A percentile compares a stretch with the other conserved stretches of the same genome.
phyloP scores from a whole-genome alignment of 2,888 invertebrate species.

The Scaptodrosophila latifasciaeformis region DNA sequence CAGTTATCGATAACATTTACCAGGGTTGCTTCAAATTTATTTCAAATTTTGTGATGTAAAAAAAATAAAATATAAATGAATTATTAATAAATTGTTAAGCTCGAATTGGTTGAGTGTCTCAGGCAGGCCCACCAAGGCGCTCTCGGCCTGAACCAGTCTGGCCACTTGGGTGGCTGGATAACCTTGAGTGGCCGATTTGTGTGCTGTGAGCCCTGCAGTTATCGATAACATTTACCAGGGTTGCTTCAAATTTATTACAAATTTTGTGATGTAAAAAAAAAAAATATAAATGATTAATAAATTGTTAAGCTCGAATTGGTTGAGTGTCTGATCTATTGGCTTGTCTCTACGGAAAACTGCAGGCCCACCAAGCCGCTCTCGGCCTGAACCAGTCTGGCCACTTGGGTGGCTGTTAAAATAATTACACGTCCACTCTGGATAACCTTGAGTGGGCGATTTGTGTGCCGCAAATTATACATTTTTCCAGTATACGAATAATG shows the following conservation, averaged over 20 bases:
- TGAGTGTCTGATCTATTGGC: no score
- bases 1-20: no score
- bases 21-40: no score
- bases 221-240: no score
- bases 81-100: no score
- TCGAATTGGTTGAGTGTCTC: no score
- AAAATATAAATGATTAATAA: no score
- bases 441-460: background rate
- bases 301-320: no score
- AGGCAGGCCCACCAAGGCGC: background rate
- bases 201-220: background rate
- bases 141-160: background rate
- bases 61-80: no score
- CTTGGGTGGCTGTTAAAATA: background rate
- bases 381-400: background rate
- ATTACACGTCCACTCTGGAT: background rate
- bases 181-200: background rate
- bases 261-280: no score
- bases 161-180: background rate
- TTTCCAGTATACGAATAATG: background rate
- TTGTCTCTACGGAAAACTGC: background rate
- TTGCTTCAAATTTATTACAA: no score
- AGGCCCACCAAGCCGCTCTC: background rate
- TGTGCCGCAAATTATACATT: background rate
- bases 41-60: no score